Conservation (phyloP, 2,888 invertebrate genomes). For the Notocelia uddmanniana region DNA sequence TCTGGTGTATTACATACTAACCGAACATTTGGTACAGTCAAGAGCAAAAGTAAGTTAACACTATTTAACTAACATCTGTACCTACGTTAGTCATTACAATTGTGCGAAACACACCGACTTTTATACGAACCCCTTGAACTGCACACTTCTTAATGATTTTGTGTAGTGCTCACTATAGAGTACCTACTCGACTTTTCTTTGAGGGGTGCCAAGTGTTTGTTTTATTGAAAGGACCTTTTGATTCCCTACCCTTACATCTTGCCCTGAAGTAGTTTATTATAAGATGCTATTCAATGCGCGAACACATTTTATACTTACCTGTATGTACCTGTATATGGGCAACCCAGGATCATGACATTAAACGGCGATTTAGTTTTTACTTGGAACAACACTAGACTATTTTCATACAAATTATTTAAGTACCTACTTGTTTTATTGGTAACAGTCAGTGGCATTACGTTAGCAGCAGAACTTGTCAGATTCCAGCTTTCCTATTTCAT, state of each 20-base stretch:
- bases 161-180: conserved; percentile 12
- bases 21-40: no score
- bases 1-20: no score
- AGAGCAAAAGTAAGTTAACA: no score
- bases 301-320: neutral
- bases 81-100: neutral
- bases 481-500: no score
- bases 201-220: conserved; percentile 24
- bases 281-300: neutral
- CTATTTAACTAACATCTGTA: no score
- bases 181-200: conserved; percentile 27
- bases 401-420: no score
- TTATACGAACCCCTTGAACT: neutral
- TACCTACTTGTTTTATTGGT: no score
- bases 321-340: neutral
- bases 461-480: no score
- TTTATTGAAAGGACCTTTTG: conserved; percentile 35
- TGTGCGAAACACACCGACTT: neutral
- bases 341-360: no score
- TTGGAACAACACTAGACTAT: no score
- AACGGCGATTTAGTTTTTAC: no score
- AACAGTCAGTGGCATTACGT: no score
- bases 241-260: neutral
- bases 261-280: conserved; percentile 23
- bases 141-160: conserved; percentile 22